Evolutionary conservation across 2,888 invertebrate species (phyloP).

Genomic region (Julus scanicus): DNA sequence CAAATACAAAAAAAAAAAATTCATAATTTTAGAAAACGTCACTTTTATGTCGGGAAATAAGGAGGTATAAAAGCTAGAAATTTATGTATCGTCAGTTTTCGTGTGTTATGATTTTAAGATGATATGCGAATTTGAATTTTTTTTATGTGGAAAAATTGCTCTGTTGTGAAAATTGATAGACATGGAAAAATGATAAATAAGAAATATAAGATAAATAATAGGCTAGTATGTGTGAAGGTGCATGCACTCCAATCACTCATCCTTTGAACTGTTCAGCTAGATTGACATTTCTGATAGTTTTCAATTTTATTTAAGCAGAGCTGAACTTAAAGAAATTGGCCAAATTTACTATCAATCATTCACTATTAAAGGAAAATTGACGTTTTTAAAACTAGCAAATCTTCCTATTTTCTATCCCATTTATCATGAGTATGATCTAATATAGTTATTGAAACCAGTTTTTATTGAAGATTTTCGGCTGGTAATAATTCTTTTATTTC

Average conservation of each 20-base stretch:
- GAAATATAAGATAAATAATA: not conserved
- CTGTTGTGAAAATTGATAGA: not conserved
- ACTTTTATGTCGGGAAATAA: too few relatives aligned
- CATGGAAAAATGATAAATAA: not conserved
- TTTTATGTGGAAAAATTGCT: not conserved
- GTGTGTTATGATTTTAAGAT: too few relatives aligned
- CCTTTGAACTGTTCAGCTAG: not conserved
- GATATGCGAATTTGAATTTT: not conserved
- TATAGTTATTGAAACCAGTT: conserved; percentile 5
- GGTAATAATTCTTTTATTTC: not conserved
- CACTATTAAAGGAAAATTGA: not conserved
- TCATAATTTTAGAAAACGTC: too few relatives aligned
- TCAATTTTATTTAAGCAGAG: not conserved
- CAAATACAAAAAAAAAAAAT: not conserved
- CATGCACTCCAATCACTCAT: not conserved
- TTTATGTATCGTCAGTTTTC: too few relatives aligned
- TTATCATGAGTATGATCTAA: not conserved
- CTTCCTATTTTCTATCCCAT: not conserved
- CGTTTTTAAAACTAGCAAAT: not conserved
- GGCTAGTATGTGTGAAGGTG: not conserved
- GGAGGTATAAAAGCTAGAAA: too few relatives aligned
- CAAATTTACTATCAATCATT: not conserved
- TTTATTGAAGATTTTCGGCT: not conserved
- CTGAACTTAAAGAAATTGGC: not conserved
- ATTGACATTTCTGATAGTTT: not conserved